Base-by-base conservation (phyloP, 2,888 invertebrate genomes). In the Pegoplata infirma region DNA sequence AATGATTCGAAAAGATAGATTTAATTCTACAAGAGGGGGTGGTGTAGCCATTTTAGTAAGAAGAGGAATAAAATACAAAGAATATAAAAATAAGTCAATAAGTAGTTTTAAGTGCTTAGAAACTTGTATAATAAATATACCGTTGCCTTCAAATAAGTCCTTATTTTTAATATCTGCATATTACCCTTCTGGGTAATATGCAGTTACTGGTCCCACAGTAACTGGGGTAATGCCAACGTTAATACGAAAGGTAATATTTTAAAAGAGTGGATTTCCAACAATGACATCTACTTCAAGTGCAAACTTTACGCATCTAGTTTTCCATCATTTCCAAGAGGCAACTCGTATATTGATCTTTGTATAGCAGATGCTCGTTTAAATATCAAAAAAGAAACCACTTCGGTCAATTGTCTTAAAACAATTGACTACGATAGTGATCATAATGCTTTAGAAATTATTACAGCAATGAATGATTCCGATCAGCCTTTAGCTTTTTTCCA, bases 101-200 rank as follows among this genome's bases (percentile, higher is more conserved):
- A 23, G 14, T 44, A 44, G 14, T 44, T 44, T 44, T 6, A 44
- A 44, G n/a, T n/a, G 6, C 6, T 44, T 44, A 4, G n/a, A 53
- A 53, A 23, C 51, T 1, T 21, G 16, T 23, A 25, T 53, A n/a
- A 10, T 53, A 10, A 53, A 53, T 12, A 23, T 53, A 23, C 51
- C 21, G 3, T 23, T 53, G 3, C n/a, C 12, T n/a, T 23, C 21
- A 8, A 55, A 55, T 7, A 28, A 55, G 28, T 55, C 10, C 6
- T 28, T 55, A 16, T 55, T 55, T 25, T 14, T 55, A 14, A 25
- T 25, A 28, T 16, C 55, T 8, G 28, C 32, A 3, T 55, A 55
- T 55, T 55, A 55, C 28, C 32, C 55, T 3, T 55, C 55, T 5
- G 55, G 55, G 10, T 28, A 55, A n/a, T n/a, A n/a, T n/a, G n/a